phyloP scores from a whole-genome alignment of 2,113 vertebrate species.

The Hipposideros armiger region DNA sequence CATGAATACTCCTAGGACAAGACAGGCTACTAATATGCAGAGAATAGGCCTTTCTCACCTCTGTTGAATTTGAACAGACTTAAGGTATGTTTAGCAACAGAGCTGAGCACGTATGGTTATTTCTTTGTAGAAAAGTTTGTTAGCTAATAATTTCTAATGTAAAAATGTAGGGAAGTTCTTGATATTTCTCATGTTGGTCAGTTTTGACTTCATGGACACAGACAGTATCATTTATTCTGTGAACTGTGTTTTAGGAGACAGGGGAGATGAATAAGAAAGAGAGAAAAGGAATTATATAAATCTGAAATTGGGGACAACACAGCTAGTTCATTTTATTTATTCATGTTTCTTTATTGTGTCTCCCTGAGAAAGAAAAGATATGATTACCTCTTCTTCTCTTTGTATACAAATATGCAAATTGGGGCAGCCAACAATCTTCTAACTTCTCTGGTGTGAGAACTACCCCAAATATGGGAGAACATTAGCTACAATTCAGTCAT shows the following conservation, averaged over 20 bases:
- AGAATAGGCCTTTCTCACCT: not conserved
- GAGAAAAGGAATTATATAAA: slow-evolving; percentile 35
- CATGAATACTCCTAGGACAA: not conserved
- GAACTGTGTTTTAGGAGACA: slow-evolving; percentile 24
- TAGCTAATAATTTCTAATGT: slow-evolving; percentile 26
- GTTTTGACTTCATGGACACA: slow-evolving; percentile 27
- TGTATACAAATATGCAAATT: slow-evolving; percentile 49
- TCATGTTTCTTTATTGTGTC: slow-evolving; percentile 55
- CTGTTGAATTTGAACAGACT: not conserved
- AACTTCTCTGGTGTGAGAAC: not conserved
- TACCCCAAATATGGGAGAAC: not conserved
- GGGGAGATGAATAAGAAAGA: slow-evolving; percentile 7
- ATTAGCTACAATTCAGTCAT: not conserved
- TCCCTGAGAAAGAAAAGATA: slow-evolving; percentile 63
- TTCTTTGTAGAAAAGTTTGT: slow-evolving; percentile 5
- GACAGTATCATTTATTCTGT: slow-evolving; percentile 36
- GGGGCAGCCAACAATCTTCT: slow-evolving; percentile 7
- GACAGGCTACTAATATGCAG: not conserved
- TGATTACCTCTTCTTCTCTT: slow-evolving; percentile 56
- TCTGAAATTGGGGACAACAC: not conserved
- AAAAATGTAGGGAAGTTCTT: not conserved
- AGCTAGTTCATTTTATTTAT: slow-evolving; percentile 71
- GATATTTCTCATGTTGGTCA: slow-evolving; percentile 20
- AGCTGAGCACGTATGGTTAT: not conserved
- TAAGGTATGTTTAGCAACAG: not conserved